A percentile compares a stretch with the other conserved stretches of the same genome.
These are phyloP conservation scores for Chrysotoxum bicinctum DNA, from an alignment of 2,888 invertebrate species.

Conservation along the genomic window DNA sequence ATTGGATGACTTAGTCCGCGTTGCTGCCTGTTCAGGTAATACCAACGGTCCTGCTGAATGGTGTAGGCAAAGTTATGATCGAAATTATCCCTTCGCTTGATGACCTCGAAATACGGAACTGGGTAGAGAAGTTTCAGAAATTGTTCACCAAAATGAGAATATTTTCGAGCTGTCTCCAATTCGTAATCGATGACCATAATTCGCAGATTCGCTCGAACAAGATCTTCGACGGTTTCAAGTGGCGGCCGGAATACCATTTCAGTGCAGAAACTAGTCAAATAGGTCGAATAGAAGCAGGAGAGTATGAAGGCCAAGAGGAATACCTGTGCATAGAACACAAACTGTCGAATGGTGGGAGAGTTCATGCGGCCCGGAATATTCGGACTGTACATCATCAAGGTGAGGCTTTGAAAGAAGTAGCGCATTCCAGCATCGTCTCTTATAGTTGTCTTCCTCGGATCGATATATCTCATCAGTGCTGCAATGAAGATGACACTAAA, in stretches of 20 bases:
- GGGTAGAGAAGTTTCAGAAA: slow-evolving; percentile 75
- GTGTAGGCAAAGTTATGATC: slow-evolving; percentile 76
- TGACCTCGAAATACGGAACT: slow-evolving; percentile 65
- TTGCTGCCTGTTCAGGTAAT: slow-evolving; percentile 76
- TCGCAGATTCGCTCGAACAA: slow-evolving; percentile 75
- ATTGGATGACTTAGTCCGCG: slow-evolving; percentile 74
- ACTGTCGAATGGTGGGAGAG: background rate
- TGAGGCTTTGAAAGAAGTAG: background rate
- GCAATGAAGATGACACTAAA: slow-evolving; percentile 1
- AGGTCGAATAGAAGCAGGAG: slow-evolving; percentile 17
- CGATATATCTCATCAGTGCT: background rate
- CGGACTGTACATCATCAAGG: background rate
- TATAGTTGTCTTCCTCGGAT: background rate
- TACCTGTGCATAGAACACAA: background rate
- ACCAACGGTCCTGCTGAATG: slow-evolving; percentile 77
- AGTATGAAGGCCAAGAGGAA: slow-evolving; percentile 5
- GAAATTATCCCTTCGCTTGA: slow-evolving; percentile 74
- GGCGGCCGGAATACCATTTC: slow-evolving; percentile 64
- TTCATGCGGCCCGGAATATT: background rate
- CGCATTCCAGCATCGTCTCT: background rate
- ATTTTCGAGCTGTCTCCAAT: slow-evolving; percentile 49
- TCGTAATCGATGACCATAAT: slow-evolving; percentile 75
- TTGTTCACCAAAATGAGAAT: slow-evolving; percentile 55
- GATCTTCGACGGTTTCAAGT: slow-evolving; percentile 75
- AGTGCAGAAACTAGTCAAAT: slow-evolving; percentile 15